Percentiles rank a stretch among this genome's conserved stretches.
Evolutionary conservation across 1,140 invertebrate genomes (phyloP).

Genomic region (Chymomyza costata): DNA sequence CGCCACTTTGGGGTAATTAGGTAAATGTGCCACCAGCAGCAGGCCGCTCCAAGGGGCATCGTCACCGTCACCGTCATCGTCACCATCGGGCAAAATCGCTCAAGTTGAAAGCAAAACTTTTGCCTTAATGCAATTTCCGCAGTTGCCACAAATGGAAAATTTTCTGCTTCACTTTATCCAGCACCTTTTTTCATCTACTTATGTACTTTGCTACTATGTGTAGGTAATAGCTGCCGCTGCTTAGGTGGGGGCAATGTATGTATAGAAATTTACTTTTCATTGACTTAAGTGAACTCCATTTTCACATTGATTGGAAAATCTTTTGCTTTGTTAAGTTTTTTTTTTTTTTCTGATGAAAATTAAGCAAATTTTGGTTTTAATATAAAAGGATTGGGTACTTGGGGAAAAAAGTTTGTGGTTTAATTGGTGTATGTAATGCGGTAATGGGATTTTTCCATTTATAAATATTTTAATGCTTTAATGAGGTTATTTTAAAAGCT

Average conservation of each 20-base stretch:
- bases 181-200: neutral
- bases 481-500: no score
- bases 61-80: slow-evolving; percentile 2
- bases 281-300: slow-evolving; percentile 38
- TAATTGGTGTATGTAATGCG: no score
- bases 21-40: slow-evolving; percentile 53
- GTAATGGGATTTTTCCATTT: no score
- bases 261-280: slow-evolving; percentile 34
- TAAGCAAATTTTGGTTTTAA: no score
- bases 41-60: no score
- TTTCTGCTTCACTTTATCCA: slow-evolving; percentile 43
- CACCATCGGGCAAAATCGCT: slow-evolving; percentile 39
- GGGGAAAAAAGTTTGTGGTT: no score
- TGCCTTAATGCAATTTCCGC: slow-evolving; percentile 66
- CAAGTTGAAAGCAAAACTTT: slow-evolving; percentile 67
- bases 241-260: slow-evolving; percentile 44
- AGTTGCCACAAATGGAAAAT: slow-evolving; percentile 67
- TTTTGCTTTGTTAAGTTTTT: slow-evolving; percentile 19
- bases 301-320: slow-evolving; percentile 33
- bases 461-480: no score
- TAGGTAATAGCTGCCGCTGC: slow-evolving; percentile 2
- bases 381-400: no score
- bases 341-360: neutral
- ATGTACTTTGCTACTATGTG: no score
- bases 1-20: slow-evolving; percentile 63